Percentiles rank a stretch among this genome's conserved stretches.
These are phyloP conservation scores for Etheostoma cragini DNA, from an alignment of 2,113 vertebrate genomes.

Conservation along the genomic window DNA sequence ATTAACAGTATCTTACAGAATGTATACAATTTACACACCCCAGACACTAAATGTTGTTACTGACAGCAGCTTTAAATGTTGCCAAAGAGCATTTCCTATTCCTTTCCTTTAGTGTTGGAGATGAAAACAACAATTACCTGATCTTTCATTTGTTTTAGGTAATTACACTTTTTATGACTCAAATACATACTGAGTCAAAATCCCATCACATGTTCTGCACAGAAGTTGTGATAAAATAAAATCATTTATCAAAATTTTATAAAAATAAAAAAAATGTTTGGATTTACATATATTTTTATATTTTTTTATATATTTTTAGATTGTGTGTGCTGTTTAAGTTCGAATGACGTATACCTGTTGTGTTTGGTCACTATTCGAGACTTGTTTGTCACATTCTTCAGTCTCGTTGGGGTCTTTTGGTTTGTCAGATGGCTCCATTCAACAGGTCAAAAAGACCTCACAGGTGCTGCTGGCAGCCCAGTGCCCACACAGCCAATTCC, in stretches of 20 bases:
- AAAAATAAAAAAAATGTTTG: no score
- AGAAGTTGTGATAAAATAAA: neutral
- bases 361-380: neutral
- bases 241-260: no score
- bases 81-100: neutral
- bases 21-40: neutral
- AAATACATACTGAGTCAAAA: neutral
- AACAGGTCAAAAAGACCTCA: constrained; percentile 55
- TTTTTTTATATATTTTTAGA: no score
- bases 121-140: neutral
- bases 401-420: neutral
- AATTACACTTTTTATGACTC: neutral
- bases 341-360: neutral
- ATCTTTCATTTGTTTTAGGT: neutral
- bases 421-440: constrained; percentile 29
- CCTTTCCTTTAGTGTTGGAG: no score
- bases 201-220: neutral
- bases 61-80: neutral
- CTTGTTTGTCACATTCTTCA: constrained; percentile 31
- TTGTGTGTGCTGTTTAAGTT: neutral
- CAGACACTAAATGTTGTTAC: neutral
- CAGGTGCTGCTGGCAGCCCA: constrained; percentile 49
- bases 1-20: neutral
- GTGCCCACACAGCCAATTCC: constrained; percentile 42
- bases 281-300: no score